Percentiles rank a stretch among this genome's conserved stretches.
Conservation (phyloP, 2,888 invertebrate genomes). For the Phragmatobia fuliginosa region DNA sequence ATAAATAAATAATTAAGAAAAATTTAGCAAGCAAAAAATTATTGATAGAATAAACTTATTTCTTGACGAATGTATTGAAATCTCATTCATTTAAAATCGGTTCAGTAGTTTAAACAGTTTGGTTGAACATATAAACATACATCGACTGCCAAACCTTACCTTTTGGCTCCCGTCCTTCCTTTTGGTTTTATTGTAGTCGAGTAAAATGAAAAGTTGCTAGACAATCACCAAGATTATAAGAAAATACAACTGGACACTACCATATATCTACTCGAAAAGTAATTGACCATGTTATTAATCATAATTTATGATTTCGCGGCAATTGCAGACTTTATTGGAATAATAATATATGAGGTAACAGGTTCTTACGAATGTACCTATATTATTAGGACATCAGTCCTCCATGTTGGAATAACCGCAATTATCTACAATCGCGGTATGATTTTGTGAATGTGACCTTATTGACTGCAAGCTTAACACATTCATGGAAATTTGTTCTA, state of each 20-base stretch:
- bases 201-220: slow-evolving; percentile 24
- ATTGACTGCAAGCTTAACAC: slow-evolving; percentile 35
- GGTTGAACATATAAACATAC: too few species aligned
- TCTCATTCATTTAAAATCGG: too few species aligned
- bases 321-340: slow-evolving; percentile 44
- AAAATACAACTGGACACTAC: slow-evolving; percentile 35
- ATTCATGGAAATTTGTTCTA: slow-evolving; percentile 47
- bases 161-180: too few species aligned
- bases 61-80: too few species aligned
- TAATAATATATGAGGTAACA: slow-evolving; percentile 45
- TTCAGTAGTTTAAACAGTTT: too few species aligned
- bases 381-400: slow-evolving; percentile 50
- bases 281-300: slow-evolving; percentile 37
- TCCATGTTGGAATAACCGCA: slow-evolving; percentile 46
- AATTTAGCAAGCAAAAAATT: too few species aligned
- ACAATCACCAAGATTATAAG: slow-evolving; percentile 27
- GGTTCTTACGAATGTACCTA: slow-evolving; percentile 38
- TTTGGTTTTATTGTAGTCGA: too few species aligned
- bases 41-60: too few species aligned
- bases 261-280: slow-evolving; percentile 39
- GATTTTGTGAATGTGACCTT: slow-evolving; percentile 42
- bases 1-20: too few species aligned
- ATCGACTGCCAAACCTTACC: too few species aligned
- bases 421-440: slow-evolving; percentile 43
- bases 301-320: slow-evolving; percentile 47